A percentile compares a stretch with the other conserved stretches of the same genome.
These are phyloP conservation scores for Zoanthus sociatus DNA, from an alignment of 92 coral and sea anemone species.

Conservation along the genomic window DNA sequence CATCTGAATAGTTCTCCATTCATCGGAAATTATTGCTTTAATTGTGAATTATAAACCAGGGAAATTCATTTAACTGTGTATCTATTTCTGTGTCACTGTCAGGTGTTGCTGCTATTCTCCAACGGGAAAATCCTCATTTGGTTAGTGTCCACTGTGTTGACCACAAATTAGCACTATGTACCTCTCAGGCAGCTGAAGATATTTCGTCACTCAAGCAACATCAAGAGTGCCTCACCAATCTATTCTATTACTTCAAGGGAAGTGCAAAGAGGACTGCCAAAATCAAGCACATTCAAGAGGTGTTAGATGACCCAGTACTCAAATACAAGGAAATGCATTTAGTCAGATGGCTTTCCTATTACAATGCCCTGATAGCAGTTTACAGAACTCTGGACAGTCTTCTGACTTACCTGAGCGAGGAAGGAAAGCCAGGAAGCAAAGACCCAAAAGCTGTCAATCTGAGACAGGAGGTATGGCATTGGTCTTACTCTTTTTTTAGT, in stretches of 20 bases:
- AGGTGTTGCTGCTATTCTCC: conserved; percentile 43
- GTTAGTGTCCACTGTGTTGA: conserved; percentile 44
- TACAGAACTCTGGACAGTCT: conserved; percentile 44
- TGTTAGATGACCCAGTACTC: conserved; percentile 24
- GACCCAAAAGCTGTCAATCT: conserved; percentile 51
- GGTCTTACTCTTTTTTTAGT: conserved; percentile 6
- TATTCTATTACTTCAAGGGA: conserved; percentile 37
- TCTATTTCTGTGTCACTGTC: background rate
- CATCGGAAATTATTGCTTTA: conserved; percentile 13
- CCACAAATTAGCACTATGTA: conserved; percentile 43
- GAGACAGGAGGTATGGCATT: conserved; percentile 25
- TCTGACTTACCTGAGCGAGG: conserved; percentile 22
- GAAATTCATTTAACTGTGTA: background rate
- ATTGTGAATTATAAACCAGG: conserved; percentile 9
- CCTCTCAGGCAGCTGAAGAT: conserved; percentile 43
- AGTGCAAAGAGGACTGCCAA: conserved; percentile 1
- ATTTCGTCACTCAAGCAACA: conserved; percentile 32
- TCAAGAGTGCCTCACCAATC: conserved; percentile 10
- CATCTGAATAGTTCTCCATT: conserved; percentile 17
- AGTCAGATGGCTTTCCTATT: conserved; percentile 47
- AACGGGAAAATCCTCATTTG: conserved; percentile 32
- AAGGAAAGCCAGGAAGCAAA: conserved; percentile 38
- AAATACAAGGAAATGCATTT: conserved; percentile 54
- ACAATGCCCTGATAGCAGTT: conserved; percentile 31
- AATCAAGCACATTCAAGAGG: background rate